Evolutionary conservation across 1,140 invertebrate species (phyloP).

Genomic region (Zaprionus tsacasi): DNA sequence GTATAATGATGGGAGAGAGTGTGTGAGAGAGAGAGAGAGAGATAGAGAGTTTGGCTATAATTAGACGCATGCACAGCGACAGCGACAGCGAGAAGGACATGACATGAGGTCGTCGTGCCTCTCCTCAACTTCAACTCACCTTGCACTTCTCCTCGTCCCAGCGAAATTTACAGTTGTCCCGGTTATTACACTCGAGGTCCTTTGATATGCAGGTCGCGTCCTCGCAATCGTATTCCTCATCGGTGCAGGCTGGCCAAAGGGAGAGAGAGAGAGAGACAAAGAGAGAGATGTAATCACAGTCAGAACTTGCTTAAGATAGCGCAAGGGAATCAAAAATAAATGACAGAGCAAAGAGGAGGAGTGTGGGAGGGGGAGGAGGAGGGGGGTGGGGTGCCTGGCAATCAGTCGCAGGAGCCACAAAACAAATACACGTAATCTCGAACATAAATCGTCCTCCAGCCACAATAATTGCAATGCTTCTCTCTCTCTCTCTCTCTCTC

Average conservation of each 20-base stretch:
- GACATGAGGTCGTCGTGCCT: not conserved
- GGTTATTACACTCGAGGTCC: constrained; percentile 89
- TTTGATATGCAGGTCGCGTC: constrained; percentile 92
- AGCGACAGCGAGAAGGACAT: constrained; percentile 4
- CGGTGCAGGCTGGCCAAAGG: constrained; percentile 62
- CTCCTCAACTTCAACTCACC: constrained; percentile 85
- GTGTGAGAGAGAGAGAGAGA: not conserved
- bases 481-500: not conserved
- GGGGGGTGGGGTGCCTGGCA: not conserved
- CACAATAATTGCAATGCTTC: constrained; percentile 61
- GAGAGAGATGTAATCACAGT: constrained; percentile 18
- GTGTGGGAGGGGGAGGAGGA: not conserved
- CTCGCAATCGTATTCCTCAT: constrained; percentile 92
- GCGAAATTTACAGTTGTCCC: constrained; percentile 92
- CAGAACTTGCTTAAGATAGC: constrained; percentile 13
- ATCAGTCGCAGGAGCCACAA: constrained; percentile 28
- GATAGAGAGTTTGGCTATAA: constrained; percentile 59
- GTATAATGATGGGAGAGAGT: constrained; percentile 53
- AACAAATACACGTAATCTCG: constrained; percentile 68
- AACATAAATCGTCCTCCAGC: constrained; percentile 64
- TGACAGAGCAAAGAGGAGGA: constrained; percentile 8
- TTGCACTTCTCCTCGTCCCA: constrained; percentile 92
- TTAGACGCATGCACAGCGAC: constrained; percentile 77
- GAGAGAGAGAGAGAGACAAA: constrained; percentile 1
- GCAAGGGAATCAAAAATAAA: constrained; percentile 34